Percentiles rank a stretch among this genome's conserved stretches.
These are phyloP conservation scores for Rutpela maculata DNA, from an alignment of 2,888 invertebrate genomes.

Conservation along the genomic window DNA sequence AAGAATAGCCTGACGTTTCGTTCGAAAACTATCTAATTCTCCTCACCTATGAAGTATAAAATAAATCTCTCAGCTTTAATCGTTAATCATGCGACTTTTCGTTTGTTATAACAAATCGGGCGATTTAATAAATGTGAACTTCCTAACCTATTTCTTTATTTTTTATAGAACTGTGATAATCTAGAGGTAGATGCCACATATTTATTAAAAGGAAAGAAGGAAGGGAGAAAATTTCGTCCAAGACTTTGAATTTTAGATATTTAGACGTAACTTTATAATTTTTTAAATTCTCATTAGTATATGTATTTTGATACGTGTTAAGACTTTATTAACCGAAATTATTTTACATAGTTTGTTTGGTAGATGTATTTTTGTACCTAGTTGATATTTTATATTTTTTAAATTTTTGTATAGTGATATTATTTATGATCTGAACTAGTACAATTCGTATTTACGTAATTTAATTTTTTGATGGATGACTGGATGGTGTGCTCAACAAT, in stretches of 20 bases:
- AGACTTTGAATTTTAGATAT: slow-evolving; percentile 22
- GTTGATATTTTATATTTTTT: slow-evolving; percentile 49
- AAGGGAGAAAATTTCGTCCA: slow-evolving; percentile 34
- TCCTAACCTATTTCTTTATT: slow-evolving; percentile 33
- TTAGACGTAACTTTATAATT: slow-evolving; percentile 20
- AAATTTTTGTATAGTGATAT: slow-evolving; percentile 67
- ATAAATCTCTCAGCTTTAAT: slow-evolving; percentile 8
- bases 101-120: not conserved
- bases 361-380: slow-evolving; percentile 43
- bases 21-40: not conserved
- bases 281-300: slow-evolving; percentile 1
- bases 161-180: slow-evolving; percentile 58
- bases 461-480: slow-evolving; percentile 60
- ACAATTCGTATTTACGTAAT: slow-evolving; percentile 56
- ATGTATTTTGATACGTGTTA: not conserved
- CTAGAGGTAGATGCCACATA: slow-evolving; percentile 59
- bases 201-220: slow-evolving; percentile 53
- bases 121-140: slow-evolving; percentile 32
- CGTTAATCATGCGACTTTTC: slow-evolving; percentile 9
- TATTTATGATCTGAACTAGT: slow-evolving; percentile 61
- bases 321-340: slow-evolving; percentile 23
- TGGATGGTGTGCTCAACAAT: slow-evolving; percentile 61
- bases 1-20: no score
- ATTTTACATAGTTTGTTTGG: slow-evolving; percentile 50
- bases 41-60: not conserved